These are phyloP conservation scores for Tanypteryx hageni DNA, from an alignment of 2,888 invertebrate species.

Conservation along the genomic window DNA sequence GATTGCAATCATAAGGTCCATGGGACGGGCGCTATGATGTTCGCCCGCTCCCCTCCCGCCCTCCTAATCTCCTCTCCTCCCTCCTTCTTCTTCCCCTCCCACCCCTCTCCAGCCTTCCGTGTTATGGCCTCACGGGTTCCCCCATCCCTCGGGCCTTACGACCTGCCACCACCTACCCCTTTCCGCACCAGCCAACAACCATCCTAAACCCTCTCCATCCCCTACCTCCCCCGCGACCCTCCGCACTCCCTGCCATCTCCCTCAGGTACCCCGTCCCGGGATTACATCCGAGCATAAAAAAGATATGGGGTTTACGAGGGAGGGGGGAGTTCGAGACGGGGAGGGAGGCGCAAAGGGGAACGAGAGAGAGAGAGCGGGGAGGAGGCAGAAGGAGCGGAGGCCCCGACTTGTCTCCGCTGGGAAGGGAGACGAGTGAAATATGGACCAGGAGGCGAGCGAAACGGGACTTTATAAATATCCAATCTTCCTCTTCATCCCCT, in stretches of 20 bases:
- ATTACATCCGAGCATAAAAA: slow-evolving; percentile 63
- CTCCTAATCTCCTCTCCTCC: not conserved
- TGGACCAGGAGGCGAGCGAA: slow-evolving; percentile 28
- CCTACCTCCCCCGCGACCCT: not conserved
- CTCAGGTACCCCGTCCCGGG: slow-evolving; percentile 5
- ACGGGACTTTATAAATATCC: slow-evolving; percentile 61
- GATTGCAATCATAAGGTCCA: slow-evolving; percentile 59
- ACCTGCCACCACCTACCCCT: not conserved
- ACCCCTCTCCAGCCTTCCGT: not conserved
- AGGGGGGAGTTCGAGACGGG: not conserved
- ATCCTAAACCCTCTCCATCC: not conserved
- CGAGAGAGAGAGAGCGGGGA: not conserved
- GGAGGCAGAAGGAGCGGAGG: not conserved
- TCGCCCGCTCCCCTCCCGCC: not conserved
- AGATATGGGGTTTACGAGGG: slow-evolving; percentile 36
- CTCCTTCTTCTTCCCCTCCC: not conserved
- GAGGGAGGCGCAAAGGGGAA: not conserved
- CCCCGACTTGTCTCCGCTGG: slow-evolving; percentile 32
- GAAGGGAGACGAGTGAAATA: slow-evolving; percentile 51
- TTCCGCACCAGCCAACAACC: too few relatives aligned
- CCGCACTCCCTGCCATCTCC: not conserved
- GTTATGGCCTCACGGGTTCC: not conserved
- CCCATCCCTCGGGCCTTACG: too few relatives aligned
- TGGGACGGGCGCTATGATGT: not conserved
- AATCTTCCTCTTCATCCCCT: slow-evolving; percentile 51